Percentiles rank a stretch among this genome's conserved stretches.
These are phyloP conservation scores for Limnodromus scolopaceus DNA, from an alignment of 2,797 vertebrate genomes.

Conservation along the genomic window DNA sequence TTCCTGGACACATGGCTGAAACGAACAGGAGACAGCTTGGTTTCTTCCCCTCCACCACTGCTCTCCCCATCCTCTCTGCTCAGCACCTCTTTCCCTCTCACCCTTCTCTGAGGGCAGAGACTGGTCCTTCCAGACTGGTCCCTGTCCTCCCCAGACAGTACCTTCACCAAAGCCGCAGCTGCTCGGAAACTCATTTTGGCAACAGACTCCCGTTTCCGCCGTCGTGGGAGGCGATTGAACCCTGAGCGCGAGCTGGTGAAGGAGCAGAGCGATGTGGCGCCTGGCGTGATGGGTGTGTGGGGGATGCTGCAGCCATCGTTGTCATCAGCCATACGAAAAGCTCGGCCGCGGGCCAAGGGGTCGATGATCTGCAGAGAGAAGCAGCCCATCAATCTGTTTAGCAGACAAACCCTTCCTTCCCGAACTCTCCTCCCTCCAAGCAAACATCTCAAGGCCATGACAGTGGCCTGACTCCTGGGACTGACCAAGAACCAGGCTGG, in stretches of 20 bases:
- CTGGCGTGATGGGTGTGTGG: conserved; percentile 88
- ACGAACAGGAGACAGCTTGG: not conserved
- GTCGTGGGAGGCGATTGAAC: conserved; percentile 87
- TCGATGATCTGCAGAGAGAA: conserved; percentile 87
- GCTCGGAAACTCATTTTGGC: conserved; percentile 96
- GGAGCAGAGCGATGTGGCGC: conserved; percentile 92
- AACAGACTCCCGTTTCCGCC: conserved; percentile 93
- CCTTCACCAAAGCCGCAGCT: conserved; percentile 92
- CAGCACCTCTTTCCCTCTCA: not conserved
- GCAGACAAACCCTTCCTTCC: not conserved
- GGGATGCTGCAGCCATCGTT: conserved; percentile 84
- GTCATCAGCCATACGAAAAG: conserved; percentile 92
- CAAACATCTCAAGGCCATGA: not conserved
- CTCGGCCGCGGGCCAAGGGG: conserved; percentile 91
- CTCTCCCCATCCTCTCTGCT: not conserved
- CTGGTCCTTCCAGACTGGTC: too few species aligned
- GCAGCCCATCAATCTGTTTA: not conserved
- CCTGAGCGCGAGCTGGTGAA: conserved; percentile 96
- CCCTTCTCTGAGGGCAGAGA: not conserved
- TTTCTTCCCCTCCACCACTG: not conserved
- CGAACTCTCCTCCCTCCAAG: not conserved
- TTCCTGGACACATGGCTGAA: not conserved
- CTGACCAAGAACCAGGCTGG: not conserved
- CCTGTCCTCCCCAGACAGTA: conserved; percentile 34
- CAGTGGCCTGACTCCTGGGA: not conserved